These are phyloP conservation scores for Dascyllus trimaculatus DNA, from an alignment of 2,113 vertebrate species.

Conservation along the genomic window DNA sequence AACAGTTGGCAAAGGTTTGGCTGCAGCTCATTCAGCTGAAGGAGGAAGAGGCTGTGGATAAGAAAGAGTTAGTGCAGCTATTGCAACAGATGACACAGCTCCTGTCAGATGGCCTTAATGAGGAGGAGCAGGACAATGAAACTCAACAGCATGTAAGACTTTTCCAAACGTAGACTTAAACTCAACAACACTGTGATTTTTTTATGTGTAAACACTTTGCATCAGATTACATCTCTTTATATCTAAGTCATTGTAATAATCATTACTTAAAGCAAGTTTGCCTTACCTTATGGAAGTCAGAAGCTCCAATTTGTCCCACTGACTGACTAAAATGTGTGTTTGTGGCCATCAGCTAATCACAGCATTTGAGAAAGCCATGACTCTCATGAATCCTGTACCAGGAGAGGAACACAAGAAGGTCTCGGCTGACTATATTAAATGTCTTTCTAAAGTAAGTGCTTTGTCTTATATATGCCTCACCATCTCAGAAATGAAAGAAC, in stretches of 20 bases:
- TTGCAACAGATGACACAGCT: constrained; percentile 90
- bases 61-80: constrained; percentile 87
- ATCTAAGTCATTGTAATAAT: neutral
- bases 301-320: neutral
- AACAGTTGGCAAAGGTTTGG: constrained; percentile 89
- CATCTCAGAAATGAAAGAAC: neutral
- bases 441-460: constrained; percentile 90
- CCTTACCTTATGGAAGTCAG: neutral
- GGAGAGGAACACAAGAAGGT: constrained; percentile 90
- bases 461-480: neutral
- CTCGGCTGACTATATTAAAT: constrained; percentile 89
- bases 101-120: constrained; percentile 80
- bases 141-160: constrained; percentile 88
- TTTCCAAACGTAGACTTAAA: neutral
- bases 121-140: constrained; percentile 86
- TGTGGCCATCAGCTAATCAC: constrained; percentile 86
- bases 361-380: constrained; percentile 91
- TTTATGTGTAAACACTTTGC: neutral
- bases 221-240: neutral
- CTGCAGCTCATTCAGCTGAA: constrained; percentile 87
- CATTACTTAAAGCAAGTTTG: neutral
- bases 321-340: neutral
- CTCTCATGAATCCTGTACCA: constrained; percentile 84
- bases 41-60: constrained; percentile 85
- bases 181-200: neutral